Conservation (phyloP, 2,797 vertebrate species). For the Propithecus deckenii region DNA sequence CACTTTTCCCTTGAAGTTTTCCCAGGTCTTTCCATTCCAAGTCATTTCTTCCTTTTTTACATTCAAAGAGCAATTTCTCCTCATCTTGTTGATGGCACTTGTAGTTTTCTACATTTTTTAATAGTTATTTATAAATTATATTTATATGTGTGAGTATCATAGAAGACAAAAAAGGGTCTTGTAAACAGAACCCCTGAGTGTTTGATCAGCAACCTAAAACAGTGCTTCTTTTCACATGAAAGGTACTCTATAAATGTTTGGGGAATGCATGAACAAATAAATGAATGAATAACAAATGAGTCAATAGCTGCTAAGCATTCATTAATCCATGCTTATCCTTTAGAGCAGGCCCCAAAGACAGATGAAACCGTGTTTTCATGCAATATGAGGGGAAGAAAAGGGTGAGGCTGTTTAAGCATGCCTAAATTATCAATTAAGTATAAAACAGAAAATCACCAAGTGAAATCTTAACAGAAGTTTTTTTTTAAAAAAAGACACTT, state of each 20-base stretch:
- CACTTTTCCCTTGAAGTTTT: not conserved
- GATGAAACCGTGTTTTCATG: not conserved
- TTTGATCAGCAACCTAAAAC: not conserved
- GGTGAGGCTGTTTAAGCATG: not conserved
- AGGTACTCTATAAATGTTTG: not conserved
- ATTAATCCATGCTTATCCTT: not conserved
- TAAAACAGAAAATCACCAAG: not conserved
- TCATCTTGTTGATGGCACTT: not conserved
- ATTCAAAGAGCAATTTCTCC: not conserved
- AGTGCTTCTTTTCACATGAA: not conserved
- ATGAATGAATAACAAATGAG: not conserved
- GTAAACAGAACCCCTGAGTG: not conserved
- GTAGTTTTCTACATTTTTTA: not conserved
- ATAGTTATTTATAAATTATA: not conserved
- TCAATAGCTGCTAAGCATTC: not conserved
- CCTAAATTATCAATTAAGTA: not conserved
- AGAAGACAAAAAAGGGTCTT: not conserved
- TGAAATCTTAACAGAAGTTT: constrained; percentile 41
- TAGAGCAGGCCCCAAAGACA: not conserved
- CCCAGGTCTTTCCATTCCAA: not conserved
- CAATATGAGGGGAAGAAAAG: not conserved
- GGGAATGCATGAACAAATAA: constrained; percentile 3
- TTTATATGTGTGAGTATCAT: not conserved
- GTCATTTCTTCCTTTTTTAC: not conserved
- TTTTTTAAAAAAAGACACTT: not conserved